Base-by-base conservation (phyloP, 2,797 vertebrate species). In the Macroramphosus scolopax region DNA sequence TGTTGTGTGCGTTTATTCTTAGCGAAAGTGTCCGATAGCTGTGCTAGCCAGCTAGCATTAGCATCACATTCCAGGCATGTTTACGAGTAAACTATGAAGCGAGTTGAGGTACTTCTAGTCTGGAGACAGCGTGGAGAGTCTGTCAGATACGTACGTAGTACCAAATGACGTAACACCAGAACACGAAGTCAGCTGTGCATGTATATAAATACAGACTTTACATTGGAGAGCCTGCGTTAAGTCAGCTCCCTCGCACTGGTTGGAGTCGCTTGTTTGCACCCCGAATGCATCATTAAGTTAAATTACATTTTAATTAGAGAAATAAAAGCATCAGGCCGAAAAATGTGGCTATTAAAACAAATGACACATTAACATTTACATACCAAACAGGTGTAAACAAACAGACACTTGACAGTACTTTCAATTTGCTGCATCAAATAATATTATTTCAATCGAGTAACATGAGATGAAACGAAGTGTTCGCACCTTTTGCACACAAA, bases 31-130 rank as follows among this genome's bases (percentile, higher is more conserved):
- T 18, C 20, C 6, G 8, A 5, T 31, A 38, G 63, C 31, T 42
- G 26, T 5, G 22, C 52, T 72, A 74, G 75, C 63, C 6, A 15
- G 64, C 43, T 80, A 81, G 69, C 65, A 29, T 75, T 82, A 83
- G 78, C 76, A 15, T 77, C 51, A 59, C 57, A 60, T 36, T 59
- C 26, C 71, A 17, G 65, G 36, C 36, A 11, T 76, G 72, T 81
- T 75, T 72, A 52, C 42, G 66, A 29, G n/a, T n/a, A n/a, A n/a
- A 39, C 24, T n/a, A 3, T 3, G 5, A 24, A n/a, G 17, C 4
- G 29, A 42, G 42, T 49, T 38, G 1, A 18, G 36, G 44, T 50
- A 1, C 17, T 39, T 51, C 17, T 14, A 46, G 42, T 11, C 16
- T 43, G 22, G 43, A 10, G 14, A 29, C 15, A 26, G 9, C 2